Evolutionary conservation across 1,140 invertebrate species (phyloP), one percentile per base, ranked within the genome.

Genomic region (Reticulitermes speratus): DNA sequence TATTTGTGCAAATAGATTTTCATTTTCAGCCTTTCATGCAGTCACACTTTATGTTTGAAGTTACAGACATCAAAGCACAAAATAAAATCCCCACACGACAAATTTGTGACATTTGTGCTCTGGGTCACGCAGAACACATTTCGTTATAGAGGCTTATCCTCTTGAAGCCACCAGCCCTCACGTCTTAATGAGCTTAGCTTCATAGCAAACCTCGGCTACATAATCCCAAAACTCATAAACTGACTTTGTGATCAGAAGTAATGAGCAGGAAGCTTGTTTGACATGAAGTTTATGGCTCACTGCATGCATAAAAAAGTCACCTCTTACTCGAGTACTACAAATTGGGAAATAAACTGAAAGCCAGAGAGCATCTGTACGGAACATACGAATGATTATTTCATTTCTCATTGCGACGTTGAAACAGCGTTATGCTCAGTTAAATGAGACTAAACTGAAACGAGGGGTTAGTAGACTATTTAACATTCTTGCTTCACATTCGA

Each of bases 161-260:
- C n/a, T 75, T 55, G 52, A 55, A 55, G 52, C 52, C 52, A 55
- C 52, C 52, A 5, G 5, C 16, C 14, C 3, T 55, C 65, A 30
- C 16, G n/a, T n/a, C n/a, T 75, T 75, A 75, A 75, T 75, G 25
- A 75, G 25, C 65, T 75, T 30, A 30, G 65, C 65, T 75, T 30
- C 65, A 30, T 30, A 75, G 65, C 25, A 75, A 75, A n/a, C 65
- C 65, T 30, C 65, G 8, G 65, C n/a, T 75, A 75, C 65, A 75
- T 75, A 30, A 75, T 75, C 65, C 65, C 65, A 75, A 75, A 75
- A 75, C 65, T 75, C 65, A 75, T 75, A 75, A 75, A 75, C 65
- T 14, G 25, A 75, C 65, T 75, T 25, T 75, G 65, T 75, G 65
- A 75, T 75, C 65, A 75, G 14, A 75, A 75, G 65, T 75, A 75